Percentiles rank a stretch among this genome's conserved stretches.
Evolutionary conservation across 1,140 invertebrate genomes (phyloP).

Genomic region (Drosophila trapezifrons): DNA sequence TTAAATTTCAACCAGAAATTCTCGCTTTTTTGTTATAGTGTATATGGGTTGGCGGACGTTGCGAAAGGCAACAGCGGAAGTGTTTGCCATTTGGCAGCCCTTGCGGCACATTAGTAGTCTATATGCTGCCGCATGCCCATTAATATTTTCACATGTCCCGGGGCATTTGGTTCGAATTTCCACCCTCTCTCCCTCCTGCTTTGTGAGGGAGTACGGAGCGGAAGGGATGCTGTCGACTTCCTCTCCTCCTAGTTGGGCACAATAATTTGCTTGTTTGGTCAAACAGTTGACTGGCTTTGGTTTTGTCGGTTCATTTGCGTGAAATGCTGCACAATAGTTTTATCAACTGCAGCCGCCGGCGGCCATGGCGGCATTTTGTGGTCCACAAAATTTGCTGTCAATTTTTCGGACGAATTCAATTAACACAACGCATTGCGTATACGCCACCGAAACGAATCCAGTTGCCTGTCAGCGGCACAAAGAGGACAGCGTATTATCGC

Average conservation of each 20-base stretch:
- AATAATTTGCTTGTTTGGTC: slow-evolving; percentile 70
- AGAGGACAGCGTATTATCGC: background rate
- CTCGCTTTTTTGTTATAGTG: background rate
- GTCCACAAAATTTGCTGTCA: slow-evolving; percentile 28
- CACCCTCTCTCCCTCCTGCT: background rate
- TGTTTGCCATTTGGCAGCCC: slow-evolving; percentile 78
- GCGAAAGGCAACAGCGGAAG: slow-evolving; percentile 48
- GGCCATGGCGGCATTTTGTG: slow-evolving; percentile 10
- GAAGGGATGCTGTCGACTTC: slow-evolving; percentile 3
- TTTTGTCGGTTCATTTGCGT: slow-evolving; percentile 49
- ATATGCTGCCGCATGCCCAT: slow-evolving; percentile 73
- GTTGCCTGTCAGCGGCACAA: slow-evolving; percentile 20
- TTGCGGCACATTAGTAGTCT: slow-evolving; percentile 82
- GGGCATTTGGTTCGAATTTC: slow-evolving; percentile 7
- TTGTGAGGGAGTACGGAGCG: slow-evolving; percentile 4
- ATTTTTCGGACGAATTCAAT: slow-evolving; percentile 60
- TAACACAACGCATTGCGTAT: slow-evolving; percentile 37
- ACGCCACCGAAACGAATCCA: slow-evolving; percentile 26
- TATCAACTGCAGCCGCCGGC: slow-evolving; percentile 33
- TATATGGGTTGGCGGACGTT: slow-evolving; percentile 21
- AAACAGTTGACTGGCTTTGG: slow-evolving; percentile 61
- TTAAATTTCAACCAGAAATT: background rate
- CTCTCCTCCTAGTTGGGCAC: slow-evolving; percentile 22
- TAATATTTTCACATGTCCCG: slow-evolving; percentile 73
- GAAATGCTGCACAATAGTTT: slow-evolving; percentile 43